These are phyloP conservation scores for Tenualosa thibaudeaui DNA, from an alignment of 2,797 vertebrate genomes.

Conservation along the genomic window DNA sequence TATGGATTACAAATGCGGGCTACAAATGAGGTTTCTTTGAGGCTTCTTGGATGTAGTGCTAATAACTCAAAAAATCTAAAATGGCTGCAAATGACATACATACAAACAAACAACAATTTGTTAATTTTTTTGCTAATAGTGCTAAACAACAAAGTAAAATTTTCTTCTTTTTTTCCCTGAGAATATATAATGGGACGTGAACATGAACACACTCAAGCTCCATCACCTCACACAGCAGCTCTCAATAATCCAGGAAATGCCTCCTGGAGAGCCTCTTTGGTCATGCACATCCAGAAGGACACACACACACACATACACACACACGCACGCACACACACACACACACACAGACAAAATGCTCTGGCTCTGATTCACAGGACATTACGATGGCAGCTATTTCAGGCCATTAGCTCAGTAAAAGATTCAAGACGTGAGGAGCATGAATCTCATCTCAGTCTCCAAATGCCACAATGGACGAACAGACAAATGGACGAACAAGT, in stretches of 20 bases:
- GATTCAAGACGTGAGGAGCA: slow-evolving; percentile 70
- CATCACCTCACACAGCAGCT: neutral
- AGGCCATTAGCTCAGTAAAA: slow-evolving; percentile 76
- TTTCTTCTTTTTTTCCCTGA: too few species aligned
- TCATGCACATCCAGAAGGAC: slow-evolving; percentile 12
- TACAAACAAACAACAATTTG: too few species aligned
- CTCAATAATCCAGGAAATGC: neutral
- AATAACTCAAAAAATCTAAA: too few species aligned
- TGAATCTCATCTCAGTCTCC: slow-evolving; percentile 63
- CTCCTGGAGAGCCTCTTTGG: slow-evolving; percentile 24
- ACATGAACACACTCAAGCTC: neutral
- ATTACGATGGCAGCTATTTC: slow-evolving; percentile 75
- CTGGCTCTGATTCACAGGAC: slow-evolving; percentile 63
- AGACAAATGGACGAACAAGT: neutral
- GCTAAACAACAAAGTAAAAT: too few species aligned
- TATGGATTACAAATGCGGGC: too few species aligned
- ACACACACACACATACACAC: neutral
- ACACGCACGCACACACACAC: neutral
- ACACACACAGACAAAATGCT: neutral
- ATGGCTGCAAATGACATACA: too few species aligned
- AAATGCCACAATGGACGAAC: slow-evolving; percentile 46
- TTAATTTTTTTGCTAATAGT: too few species aligned
- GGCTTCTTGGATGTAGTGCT: too few species aligned
- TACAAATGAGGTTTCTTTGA: too few species aligned
- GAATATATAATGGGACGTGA: neutral